Conservation (phyloP, 2,113 vertebrate genomes). For the Oenanthe melanoleuca region DNA sequence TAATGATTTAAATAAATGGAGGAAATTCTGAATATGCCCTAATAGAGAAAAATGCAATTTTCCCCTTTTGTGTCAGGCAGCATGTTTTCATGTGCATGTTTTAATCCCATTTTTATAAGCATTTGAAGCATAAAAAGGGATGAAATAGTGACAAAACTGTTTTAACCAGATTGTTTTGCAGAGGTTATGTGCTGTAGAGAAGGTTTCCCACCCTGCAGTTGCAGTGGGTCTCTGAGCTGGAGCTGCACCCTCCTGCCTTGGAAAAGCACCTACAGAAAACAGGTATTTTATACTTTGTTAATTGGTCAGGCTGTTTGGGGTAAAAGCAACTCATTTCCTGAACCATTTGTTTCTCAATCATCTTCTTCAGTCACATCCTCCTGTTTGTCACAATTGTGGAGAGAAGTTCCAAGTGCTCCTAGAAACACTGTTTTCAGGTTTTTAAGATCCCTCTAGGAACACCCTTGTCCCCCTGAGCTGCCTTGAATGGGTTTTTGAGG, state of each 20-base stretch:
- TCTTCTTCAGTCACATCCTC: not conserved
- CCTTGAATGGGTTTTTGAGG: not conserved
- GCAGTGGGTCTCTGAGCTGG: not conserved
- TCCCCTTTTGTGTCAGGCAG: not conserved
- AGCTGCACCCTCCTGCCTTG: not conserved
- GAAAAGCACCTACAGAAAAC: not conserved
- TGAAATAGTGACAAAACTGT: not conserved
- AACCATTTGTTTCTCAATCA: not conserved
- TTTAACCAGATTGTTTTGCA: not conserved
- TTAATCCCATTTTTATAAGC: not conserved
- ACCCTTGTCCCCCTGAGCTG: not conserved
- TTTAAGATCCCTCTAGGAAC: not conserved
- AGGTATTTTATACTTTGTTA: not conserved
- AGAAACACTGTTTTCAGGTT: not conserved
- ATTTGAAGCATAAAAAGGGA: not conserved
- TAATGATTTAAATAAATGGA: not conserved
- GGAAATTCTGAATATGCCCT: not conserved
- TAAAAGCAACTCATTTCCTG: not conserved
- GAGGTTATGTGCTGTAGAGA: not conserved
- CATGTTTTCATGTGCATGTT: not conserved
- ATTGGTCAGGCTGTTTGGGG: not conserved
- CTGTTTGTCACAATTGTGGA: not conserved
- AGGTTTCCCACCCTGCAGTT: not conserved
- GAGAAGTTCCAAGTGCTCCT: not conserved
- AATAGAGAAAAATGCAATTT: not conserved